Base-by-base conservation (phyloP, 2,888 invertebrate species). In the Helicoverpa assulta region DNA sequence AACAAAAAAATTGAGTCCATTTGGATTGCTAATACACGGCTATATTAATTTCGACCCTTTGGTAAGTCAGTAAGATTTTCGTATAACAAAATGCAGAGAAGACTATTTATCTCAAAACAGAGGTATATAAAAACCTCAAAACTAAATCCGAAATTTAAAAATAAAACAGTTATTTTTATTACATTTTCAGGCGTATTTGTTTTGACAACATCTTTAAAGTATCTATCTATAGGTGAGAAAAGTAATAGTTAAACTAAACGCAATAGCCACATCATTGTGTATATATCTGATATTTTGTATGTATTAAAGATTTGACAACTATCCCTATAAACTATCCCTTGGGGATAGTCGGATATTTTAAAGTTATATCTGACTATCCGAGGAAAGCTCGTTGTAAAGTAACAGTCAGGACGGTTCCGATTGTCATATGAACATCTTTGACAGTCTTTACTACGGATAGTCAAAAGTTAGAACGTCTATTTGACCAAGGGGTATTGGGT, bases 131-230 rank as follows among this genome's bases (percentile, higher is more conserved):
- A 26, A 26, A 26, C 26, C 26, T 26, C 8, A 10, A 1, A 1
- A 33, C 33, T 10, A 33, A 33, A 33, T 8, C 33, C 8, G 8
- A 33, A 33, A 33, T 33, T 10, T 33, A 2, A 8, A 26, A 26
- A 26, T 26, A 33, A 33, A 33, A 33, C 8, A 33, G 33, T 33
- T 33, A 33, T 33, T 33, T 33, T 33, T 33, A 10, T 81, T 79
- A 51, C 53, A 63, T 78, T 85, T 85, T 43, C 88, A 88, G 88
- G 87, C 85, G 5, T 82, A 82, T 77, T 56, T 73, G 57, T 80
- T 73, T 73, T 82, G 70, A 73, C 29, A 53, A 26, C 69, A 67
- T 4, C 55, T 62, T 51, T n/a, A 29, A 58, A 29, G 37, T 18
- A 43, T 43, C 12, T 43, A 8, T 26, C 0, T 18, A 58, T 60